These are phyloP conservation scores for Drosophila aldrichi DNA, from an alignment of 2,888 invertebrate genomes.

Conservation along the genomic window DNA sequence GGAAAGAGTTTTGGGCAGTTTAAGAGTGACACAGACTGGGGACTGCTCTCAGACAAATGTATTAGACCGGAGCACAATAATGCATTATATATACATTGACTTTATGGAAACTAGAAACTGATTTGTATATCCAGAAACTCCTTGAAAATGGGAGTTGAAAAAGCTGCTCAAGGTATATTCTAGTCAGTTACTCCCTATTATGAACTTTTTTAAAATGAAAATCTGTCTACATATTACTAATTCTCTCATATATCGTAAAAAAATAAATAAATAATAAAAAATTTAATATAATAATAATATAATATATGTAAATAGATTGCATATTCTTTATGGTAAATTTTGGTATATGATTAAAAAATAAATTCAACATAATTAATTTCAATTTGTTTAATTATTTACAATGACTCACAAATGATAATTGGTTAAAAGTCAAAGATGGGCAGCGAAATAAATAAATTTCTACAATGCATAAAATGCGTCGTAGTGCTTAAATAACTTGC, in stretches of 20 bases:
- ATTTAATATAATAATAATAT: too few relatives aligned
- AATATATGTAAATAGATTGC: too few relatives aligned
- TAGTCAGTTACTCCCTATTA: too few relatives aligned
- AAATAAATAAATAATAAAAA: too few relatives aligned
- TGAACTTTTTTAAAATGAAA: too few relatives aligned
- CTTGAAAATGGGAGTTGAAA: neutral
- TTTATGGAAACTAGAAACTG: neutral
- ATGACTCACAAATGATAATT: neutral
- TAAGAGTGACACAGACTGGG: neutral
- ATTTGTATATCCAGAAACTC: neutral
- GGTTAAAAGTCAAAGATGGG: constrained; percentile 26
- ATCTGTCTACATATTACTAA: too few relatives aligned
- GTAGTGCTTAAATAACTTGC: constrained; percentile 37
- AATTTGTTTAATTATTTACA: constrained; percentile 14
- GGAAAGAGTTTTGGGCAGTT: neutral
- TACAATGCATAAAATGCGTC: neutral
- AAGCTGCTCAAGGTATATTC: too few relatives aligned
- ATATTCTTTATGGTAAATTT: neutral
- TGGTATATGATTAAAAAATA: too few relatives aligned
- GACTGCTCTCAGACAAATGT: neutral
- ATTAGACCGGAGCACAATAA: neutral
- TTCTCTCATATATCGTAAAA: too few relatives aligned
- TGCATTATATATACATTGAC: neutral
- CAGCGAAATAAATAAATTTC: constrained; percentile 25
- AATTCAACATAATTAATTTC: constrained; percentile 2